phyloP scores from a whole-genome alignment of 2,888 invertebrate species.

The Synanthedon vespiformis region DNA sequence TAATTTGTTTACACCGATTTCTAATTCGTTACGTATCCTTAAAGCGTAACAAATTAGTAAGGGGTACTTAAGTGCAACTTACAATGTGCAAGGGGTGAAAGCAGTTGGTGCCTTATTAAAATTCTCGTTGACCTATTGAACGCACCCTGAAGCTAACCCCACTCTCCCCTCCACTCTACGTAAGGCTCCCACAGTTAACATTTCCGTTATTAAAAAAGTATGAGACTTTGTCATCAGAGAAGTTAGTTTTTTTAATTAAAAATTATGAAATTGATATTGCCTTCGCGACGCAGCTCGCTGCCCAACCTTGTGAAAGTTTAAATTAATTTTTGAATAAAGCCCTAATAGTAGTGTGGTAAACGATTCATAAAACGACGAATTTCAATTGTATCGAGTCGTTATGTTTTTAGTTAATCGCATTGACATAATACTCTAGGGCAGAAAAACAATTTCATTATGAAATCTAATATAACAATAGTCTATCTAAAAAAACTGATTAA shows the following conservation, averaged over 20 bases:
- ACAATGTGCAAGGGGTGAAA: constrained; percentile 14
- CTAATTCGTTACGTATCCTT: too few relatives aligned
- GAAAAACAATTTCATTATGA: too few relatives aligned
- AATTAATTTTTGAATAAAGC: constrained; percentile 70
- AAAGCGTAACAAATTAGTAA: too few relatives aligned
- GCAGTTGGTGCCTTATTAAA: constrained; percentile 18
- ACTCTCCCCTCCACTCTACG: constrained; percentile 19
- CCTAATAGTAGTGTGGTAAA: constrained; percentile 60
- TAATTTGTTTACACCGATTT: too few relatives aligned
- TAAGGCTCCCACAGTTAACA: constrained; percentile 48
- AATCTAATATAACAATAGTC: too few relatives aligned
- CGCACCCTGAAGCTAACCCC: constrained; percentile 4
- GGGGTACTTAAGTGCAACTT: constrained; percentile 9
- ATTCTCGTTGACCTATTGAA: constrained; percentile 15
- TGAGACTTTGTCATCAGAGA: constrained; percentile 66
- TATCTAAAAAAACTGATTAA: constrained; percentile 25
- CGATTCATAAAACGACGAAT: constrained; percentile 53
- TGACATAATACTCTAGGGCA: too few relatives aligned
- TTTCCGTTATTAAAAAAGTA: constrained; percentile 71
- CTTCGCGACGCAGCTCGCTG: constrained; percentile 57
- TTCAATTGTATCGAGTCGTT: too few relatives aligned
- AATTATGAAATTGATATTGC: constrained; percentile 72
- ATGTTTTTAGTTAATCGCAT: constrained; percentile 45
- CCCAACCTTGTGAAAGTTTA: constrained; percentile 68
- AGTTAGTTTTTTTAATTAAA: constrained; percentile 70